Percentiles rank a stretch among this genome's conserved stretches.
Conservation (phyloP, 2,888 invertebrate genomes). For the Unio pictorum region DNA sequence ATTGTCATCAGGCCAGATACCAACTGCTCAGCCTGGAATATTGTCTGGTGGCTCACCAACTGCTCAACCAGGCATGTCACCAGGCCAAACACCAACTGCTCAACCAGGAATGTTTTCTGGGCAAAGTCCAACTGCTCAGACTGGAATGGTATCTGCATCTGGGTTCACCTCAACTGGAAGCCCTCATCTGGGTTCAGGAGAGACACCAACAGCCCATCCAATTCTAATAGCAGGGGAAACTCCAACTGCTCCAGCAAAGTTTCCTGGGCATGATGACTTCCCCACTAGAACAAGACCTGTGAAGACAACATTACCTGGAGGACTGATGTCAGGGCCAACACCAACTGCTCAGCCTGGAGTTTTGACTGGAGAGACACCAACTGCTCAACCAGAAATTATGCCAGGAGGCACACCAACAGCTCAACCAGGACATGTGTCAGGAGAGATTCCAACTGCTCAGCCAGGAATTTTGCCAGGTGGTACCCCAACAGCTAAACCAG, state of each 20-base stretch:
- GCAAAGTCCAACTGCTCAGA: constrained; percentile 24
- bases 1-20: constrained; percentile 13
- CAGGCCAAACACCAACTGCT: constrained; percentile 29
- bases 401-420: constrained; percentile 12
- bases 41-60: constrained; percentile 22
- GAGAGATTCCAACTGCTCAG: constrained; percentile 7
- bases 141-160: constrained; percentile 12
- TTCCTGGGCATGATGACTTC: constrained; percentile 8
- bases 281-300: background rate
- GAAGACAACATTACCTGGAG: constrained; percentile 8
- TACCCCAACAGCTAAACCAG: constrained; percentile 23
- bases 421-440: background rate
- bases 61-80: constrained; percentile 9
- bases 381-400: constrained; percentile 16
- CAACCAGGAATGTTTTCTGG: constrained; percentile 17
- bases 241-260: constrained; percentile 27
- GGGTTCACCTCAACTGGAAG: constrained; percentile 21
- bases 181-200: constrained; percentile 14
- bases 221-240: constrained; percentile 11
- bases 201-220: constrained; percentile 31
- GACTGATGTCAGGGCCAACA: constrained; percentile 12
- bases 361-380: constrained; percentile 18
- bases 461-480: constrained; percentile 8
- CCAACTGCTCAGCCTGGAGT: constrained; percentile 25
- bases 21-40: constrained; percentile 27